Base-by-base conservation (phyloP, 2,888 invertebrate genomes). In the Cryptocephalus moraei region DNA sequence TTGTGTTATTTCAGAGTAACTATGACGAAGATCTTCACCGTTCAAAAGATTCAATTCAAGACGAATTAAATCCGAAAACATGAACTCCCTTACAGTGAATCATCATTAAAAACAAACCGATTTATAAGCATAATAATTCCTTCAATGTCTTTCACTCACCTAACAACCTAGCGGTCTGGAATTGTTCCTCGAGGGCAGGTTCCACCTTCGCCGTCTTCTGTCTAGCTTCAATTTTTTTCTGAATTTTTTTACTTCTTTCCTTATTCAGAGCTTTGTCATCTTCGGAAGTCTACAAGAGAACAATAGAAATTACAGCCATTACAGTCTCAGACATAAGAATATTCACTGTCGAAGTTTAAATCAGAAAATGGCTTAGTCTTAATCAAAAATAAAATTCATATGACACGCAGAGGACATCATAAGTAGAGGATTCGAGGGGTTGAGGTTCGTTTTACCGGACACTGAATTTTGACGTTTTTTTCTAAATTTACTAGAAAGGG, bases 121-220 rank as follows among this genome's bases (percentile, higher is more conserved):
- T 12, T 11, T 36, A 11, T 2, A 4, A 4, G 6, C n/a, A 36
- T 36, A n/a, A 4, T 36, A 36, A 36, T 6, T 2, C 6, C n/a
- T 36, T 11, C 36, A 36, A 36, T 36, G 40, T 48, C 9, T 9
- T 9, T 33, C 33, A 70, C 77, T 71, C 73, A 94, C 95, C 95
- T 67, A 95, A 78, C 62, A 99, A 79, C 71, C 96, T 85, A 63
- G 96, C 96, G 64, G 94, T 90, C 62, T 88, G 83, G 79, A 99
- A 99, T 72, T 97, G 96, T 72, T 99, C 99, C 71, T 95, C 92
- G 50, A 99, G 72, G 43, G 84, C 86, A 55, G 82, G 81, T 68
- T 99, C 99, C 55, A 99, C 94, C 74, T 94, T 94, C 50, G 93
- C 89, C 46, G 83, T 80, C 71, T 91, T 89, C 73, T 96, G 94